phyloP scores from a whole-genome alignment of 1,140 invertebrate genomes.

The Panagrolaimus sp. region DNA sequence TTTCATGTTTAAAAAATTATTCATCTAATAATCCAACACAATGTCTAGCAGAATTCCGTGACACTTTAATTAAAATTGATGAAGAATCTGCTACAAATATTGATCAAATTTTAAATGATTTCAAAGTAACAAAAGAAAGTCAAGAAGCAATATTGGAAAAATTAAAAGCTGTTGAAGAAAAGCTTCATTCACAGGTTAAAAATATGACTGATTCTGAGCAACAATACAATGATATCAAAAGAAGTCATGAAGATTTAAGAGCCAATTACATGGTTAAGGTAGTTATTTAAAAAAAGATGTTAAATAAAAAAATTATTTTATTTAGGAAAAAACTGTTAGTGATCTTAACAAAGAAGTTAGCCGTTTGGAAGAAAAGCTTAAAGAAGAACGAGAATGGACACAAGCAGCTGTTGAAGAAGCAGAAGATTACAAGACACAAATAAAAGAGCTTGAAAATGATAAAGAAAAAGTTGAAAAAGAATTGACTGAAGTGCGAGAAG shows the following conservation, averaged over 20 bases:
- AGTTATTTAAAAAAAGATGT: neutral
- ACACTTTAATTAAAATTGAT: neutral
- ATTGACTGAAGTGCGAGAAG: neutral
- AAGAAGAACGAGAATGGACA: neutral
- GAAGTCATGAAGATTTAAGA: neutral
- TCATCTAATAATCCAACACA: too few species aligned
- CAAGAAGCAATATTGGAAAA: neutral
- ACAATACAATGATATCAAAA: neutral
- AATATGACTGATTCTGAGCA: neutral
- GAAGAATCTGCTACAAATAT: neutral
- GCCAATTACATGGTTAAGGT: constrained; percentile 5
- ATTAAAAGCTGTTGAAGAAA: neutral
- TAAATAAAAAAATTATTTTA: neutral
- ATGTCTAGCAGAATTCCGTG: too few species aligned
- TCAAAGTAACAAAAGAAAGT: neutral
- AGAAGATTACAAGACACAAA: neutral
- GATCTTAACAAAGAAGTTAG: neutral
- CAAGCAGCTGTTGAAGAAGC: neutral
- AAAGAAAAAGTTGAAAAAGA: neutral
- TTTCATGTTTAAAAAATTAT: too few species aligned
- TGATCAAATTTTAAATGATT: neutral
- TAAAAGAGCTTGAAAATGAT: neutral
- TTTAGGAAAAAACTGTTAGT: constrained; percentile 1
- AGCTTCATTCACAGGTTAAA: neutral
- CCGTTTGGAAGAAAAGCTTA: neutral